A percentile compares a stretch with the other conserved stretches of the same genome.
phyloP scores from a whole-genome alignment of 2,888 invertebrate genomes.

The Eupelmus urozonus region DNA sequence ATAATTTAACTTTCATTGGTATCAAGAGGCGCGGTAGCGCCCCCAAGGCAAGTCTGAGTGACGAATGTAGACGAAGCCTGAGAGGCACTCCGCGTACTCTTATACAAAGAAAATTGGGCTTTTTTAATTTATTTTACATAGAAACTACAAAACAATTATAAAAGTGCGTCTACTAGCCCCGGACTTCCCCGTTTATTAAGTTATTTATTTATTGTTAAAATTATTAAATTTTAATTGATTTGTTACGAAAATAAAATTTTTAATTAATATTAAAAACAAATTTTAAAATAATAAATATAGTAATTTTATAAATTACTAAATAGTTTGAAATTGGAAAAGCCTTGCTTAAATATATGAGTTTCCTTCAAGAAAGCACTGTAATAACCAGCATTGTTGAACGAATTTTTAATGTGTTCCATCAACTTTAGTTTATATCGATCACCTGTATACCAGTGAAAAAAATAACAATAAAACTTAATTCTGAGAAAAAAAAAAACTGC shows the following conservation, averaged over 20 bases:
- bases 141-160: too few species aligned
- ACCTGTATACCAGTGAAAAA: constrained; percentile 56
- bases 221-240: background rate
- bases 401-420: too few species aligned
- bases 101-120: too few species aligned
- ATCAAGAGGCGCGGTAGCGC: background rate
- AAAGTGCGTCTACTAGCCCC: too few species aligned
- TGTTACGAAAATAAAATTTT: constrained; percentile 4
- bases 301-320: background rate
- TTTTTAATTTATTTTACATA: constrained; percentile 3
- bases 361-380: constrained; percentile 11
- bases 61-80: too few species aligned
- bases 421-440: constrained; percentile 11
- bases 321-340: constrained; percentile 7
- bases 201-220: constrained; percentile 4
- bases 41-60: too few species aligned
- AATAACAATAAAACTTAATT: constrained; percentile 54
- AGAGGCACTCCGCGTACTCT: too few species aligned
- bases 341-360: constrained; percentile 20
- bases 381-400: constrained; percentile 2
- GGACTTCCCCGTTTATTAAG: too few species aligned
- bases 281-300: background rate
- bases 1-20: too few species aligned
- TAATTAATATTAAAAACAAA: background rate
- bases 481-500: constrained; percentile 52